Conservation (phyloP, 2,888 invertebrate species). For the Cheilosia vulpina region DNA sequence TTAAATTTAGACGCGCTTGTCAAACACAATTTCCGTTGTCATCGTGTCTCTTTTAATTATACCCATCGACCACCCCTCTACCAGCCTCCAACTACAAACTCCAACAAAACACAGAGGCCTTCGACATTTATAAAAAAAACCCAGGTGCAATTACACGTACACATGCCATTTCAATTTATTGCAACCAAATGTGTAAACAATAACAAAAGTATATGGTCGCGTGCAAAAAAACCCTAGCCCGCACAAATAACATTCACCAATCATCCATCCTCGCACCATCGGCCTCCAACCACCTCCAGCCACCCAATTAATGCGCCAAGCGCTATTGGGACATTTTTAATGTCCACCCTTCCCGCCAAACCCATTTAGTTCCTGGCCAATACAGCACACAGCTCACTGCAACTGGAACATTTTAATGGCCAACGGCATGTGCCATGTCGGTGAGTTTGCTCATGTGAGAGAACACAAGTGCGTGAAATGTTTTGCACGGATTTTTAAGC, state of each 20-base stretch:
- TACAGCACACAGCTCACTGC: conserved; percentile 7
- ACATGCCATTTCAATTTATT: conserved; percentile 71
- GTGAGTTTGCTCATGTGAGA: conserved; percentile 57
- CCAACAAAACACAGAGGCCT: no score
- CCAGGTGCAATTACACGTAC: conserved; percentile 67
- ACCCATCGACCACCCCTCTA: neutral
- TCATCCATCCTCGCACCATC: conserved; percentile 52
- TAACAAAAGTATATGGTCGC: conserved; percentile 71
- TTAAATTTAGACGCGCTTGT: conserved; percentile 40
- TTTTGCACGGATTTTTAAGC: conserved; percentile 73
- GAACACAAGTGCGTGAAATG: conserved; percentile 74
- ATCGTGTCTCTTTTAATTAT: conserved; percentile 28
- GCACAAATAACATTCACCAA: conserved; percentile 60
- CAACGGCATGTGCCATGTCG: conserved; percentile 59
- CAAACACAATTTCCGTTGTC: conserved; percentile 37
- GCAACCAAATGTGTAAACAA: conserved; percentile 74
- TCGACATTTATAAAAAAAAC: conserved; percentile 2
- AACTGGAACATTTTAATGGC: conserved; percentile 62
- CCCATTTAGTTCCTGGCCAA: conserved; percentile 10
- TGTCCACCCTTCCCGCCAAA: conserved; percentile 24
- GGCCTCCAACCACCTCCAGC: conserved; percentile 3
- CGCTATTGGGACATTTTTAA: conserved; percentile 60
- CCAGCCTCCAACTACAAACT: neutral
- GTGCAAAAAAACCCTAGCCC: conserved; percentile 47
- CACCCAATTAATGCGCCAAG: conserved; percentile 67